phyloP scores from a whole-genome alignment of 1,140 invertebrate species.

The Tetragonula clypearis region DNA sequence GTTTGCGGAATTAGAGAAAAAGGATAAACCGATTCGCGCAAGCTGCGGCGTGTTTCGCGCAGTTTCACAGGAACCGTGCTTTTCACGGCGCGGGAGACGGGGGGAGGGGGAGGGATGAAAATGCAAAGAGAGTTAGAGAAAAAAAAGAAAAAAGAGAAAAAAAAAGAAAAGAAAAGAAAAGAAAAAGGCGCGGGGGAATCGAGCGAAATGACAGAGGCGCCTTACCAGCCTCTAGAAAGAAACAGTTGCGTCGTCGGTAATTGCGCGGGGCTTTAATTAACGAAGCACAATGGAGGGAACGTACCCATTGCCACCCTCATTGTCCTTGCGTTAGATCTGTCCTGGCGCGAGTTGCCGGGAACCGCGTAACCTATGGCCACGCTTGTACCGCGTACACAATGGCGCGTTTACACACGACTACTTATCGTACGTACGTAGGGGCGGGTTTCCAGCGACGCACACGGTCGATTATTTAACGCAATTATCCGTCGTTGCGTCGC shows the following conservation, averaged over 20 bases:
- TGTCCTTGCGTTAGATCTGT: conserved; percentile 64
- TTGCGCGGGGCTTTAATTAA: conserved; percentile 68
- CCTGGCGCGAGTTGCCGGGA: conserved; percentile 41
- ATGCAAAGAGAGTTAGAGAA: background rate
- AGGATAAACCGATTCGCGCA: too few species aligned
- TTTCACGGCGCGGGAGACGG: too few species aligned
- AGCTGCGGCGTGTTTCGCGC: too few species aligned
- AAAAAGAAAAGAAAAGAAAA: background rate
- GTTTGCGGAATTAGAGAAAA: too few species aligned
- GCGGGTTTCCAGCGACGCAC: conserved; percentile 43
- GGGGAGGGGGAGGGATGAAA: too few species aligned
- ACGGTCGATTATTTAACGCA: conserved; percentile 69
- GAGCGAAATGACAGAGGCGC: conserved; percentile 21
- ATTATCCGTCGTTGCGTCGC: conserved; percentile 62
- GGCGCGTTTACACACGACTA: background rate
- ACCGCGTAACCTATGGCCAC: too few species aligned
- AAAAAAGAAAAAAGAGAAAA: too few species aligned
- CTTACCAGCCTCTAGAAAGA: conserved; percentile 61
- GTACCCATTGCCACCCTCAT: conserved; percentile 65
- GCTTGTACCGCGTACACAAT: background rate
- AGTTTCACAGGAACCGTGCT: too few species aligned
- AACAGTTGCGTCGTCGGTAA: conserved; percentile 64
- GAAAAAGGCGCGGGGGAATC: background rate
- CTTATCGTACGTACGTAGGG: conserved; percentile 17
- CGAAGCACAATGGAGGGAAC: conserved; percentile 67